These are phyloP conservation scores for Oscheius sp. DNA, from an alignment of 2,888 invertebrate species.

Conservation along the genomic window DNA sequence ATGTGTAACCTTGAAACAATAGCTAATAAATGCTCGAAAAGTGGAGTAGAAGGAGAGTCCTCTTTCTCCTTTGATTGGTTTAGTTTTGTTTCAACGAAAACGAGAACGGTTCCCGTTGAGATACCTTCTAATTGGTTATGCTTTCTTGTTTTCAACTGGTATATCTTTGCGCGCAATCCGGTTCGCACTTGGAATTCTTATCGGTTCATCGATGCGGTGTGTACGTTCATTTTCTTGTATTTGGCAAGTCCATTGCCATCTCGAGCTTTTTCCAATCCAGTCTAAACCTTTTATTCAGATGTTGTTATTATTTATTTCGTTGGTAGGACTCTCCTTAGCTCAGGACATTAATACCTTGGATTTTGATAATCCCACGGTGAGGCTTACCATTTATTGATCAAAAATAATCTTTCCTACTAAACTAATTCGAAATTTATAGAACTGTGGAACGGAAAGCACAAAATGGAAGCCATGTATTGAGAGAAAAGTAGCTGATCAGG, in stretches of 20 bases:
- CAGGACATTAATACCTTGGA: conserved; percentile 11
- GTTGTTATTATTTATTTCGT: conserved; percentile 12
- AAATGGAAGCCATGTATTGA: conserved; percentile 70
- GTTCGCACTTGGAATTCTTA: conserved; percentile 29
- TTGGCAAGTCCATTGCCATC: not conserved
- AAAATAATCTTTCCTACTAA: not conserved
- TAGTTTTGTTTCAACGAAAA: not conserved
- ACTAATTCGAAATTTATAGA: conserved; percentile 42
- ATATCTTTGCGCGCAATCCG: conserved; percentile 9
- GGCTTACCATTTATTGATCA: not conserved
- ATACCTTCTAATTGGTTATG: no score
- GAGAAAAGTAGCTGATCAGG: conserved; percentile 67
- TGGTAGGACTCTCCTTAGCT: conserved; percentile 2
- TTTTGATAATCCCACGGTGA: conserved; percentile 18
- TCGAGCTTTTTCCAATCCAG: not conserved
- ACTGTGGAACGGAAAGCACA: conserved; percentile 63
- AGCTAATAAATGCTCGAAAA: not conserved
- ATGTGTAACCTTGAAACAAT: conserved; percentile 24
- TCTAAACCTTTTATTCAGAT: conserved; percentile 8
- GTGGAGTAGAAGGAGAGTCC: no score
- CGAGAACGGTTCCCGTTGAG: not conserved
- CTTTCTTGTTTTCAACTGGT: conserved; percentile 20
- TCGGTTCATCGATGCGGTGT: conserved; percentile 26
- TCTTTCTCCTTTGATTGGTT: not conserved
- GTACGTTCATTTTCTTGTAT: conserved; percentile 8